Evolutionary conservation across 2,113 vertebrate genomes (phyloP).

Genomic region (Lophura nycthemera): DNA sequence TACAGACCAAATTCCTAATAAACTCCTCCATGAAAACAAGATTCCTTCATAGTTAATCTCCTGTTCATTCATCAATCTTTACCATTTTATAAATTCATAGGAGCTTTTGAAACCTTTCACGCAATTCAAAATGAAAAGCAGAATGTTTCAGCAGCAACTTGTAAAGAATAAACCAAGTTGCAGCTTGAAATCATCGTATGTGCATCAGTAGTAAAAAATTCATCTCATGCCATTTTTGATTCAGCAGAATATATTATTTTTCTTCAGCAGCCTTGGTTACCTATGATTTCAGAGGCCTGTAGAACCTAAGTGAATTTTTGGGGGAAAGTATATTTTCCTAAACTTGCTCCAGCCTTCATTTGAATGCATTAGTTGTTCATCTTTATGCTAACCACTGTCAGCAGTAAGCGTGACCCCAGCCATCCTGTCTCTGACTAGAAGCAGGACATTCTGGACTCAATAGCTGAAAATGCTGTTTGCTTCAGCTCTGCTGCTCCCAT

Average conservation of each 20-base stretch:
- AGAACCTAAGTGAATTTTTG: background rate
- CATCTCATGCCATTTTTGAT: background rate
- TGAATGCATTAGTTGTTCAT: background rate
- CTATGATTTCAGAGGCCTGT: background rate
- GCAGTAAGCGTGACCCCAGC: background rate
- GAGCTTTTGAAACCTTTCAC: background rate
- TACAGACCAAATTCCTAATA: background rate
- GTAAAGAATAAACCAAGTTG: background rate
- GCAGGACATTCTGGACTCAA: background rate
- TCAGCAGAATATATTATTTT: conserved; percentile 10
- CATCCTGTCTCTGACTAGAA: background rate
- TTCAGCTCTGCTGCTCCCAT: background rate
- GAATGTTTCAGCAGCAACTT: background rate
- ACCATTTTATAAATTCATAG: background rate
- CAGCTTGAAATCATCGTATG: background rate
- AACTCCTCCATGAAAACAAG: background rate
- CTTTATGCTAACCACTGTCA: background rate
- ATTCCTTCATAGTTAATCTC: background rate
- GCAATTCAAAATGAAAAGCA: background rate
- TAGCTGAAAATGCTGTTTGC: conserved; percentile 25
- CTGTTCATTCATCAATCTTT: conserved; percentile 17
- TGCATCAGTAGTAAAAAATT: background rate
- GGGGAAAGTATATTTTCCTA: background rate
- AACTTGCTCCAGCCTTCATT: background rate
- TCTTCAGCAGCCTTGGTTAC: background rate